phyloP scores from a whole-genome alignment of 2,113 vertebrate species.

The Heterotis niloticus region DNA sequence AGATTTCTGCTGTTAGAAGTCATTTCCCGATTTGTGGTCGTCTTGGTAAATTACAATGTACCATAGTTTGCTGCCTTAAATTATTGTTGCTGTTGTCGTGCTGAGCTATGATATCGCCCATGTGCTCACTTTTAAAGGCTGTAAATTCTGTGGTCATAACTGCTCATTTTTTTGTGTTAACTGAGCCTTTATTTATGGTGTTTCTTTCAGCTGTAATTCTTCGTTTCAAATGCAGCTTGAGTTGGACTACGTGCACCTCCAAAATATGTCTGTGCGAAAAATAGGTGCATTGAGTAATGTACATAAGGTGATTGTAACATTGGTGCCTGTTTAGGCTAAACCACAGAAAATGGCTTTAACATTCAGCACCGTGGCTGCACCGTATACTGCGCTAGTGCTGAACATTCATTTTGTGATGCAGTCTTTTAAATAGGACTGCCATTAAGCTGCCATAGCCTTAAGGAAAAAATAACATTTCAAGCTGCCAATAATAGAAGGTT shows the following conservation, averaged over 20 bases:
- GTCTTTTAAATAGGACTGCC: background rate
- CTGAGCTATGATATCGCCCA: background rate
- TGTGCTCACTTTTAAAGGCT: conserved; percentile 14
- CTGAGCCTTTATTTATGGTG: conserved; percentile 22
- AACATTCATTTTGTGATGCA: background rate
- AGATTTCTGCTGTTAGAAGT: conserved; percentile 23
- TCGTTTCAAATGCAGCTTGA: conserved; percentile 23
- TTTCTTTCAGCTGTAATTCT: conserved; percentile 27
- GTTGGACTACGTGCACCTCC: conserved; percentile 14
- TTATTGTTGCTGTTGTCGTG: conserved; percentile 15
- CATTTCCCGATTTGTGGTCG: conserved; percentile 12
- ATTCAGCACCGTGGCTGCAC: background rate
- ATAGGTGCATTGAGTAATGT: conserved; percentile 13
- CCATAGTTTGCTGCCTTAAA: conserved; percentile 27
- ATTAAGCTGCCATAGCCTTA: background rate
- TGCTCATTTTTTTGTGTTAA: conserved; percentile 8
- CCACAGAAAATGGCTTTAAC: background rate
- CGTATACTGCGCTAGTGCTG: background rate
- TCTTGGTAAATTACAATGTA: conserved; percentile 17
- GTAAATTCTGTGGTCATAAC: conserved; percentile 21
- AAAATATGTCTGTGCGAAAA: background rate
- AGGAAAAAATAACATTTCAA: conserved; percentile 10
- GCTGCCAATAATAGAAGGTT: conserved; percentile 2
- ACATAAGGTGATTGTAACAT: conserved; percentile 28
- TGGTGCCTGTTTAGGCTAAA: conserved; percentile 11